phyloP scores from a whole-genome alignment of 2,888 invertebrate species.

The Melikaiella ostensackeni region DNA sequence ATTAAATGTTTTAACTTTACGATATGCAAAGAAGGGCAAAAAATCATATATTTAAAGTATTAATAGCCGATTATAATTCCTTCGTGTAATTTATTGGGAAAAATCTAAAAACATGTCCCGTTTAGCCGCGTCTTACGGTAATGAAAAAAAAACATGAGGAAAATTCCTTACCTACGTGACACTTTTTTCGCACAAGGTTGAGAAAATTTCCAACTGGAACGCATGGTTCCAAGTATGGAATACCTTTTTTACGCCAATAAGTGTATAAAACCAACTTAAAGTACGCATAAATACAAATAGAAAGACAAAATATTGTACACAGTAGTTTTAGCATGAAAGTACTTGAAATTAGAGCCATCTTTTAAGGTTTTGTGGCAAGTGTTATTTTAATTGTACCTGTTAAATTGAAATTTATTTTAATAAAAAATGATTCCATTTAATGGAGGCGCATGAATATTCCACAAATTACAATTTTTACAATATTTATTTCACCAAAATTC shows the following conservation, averaged over 20 bases:
- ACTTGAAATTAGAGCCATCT: constrained; percentile 11
- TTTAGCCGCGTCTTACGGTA: too few species aligned
- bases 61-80: too few species aligned
- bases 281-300: constrained; percentile 45
- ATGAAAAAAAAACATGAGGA: neutral
- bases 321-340: constrained; percentile 27
- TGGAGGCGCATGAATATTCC: too few species aligned
- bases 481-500: too few species aligned
- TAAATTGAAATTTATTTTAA: neutral
- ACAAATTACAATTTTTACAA: too few species aligned
- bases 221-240: constrained; percentile 43
- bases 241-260: constrained; percentile 47
- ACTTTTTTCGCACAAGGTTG: constrained; percentile 40
- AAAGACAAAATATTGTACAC: constrained; percentile 3
- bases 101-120: too few species aligned
- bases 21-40: too few species aligned
- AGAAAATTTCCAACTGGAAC: constrained; percentile 51
- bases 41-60: too few species aligned
- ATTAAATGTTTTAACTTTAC: too few species aligned
- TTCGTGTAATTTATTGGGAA: too few species aligned
- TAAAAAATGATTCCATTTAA: neutral
- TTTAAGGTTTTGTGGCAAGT: neutral
- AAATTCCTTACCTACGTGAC: constrained; percentile 46
- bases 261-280: constrained; percentile 47
- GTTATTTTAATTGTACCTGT: neutral